Base-by-base conservation (phyloP, 1,140 invertebrate genomes). In the Thrips palmi region DNA sequence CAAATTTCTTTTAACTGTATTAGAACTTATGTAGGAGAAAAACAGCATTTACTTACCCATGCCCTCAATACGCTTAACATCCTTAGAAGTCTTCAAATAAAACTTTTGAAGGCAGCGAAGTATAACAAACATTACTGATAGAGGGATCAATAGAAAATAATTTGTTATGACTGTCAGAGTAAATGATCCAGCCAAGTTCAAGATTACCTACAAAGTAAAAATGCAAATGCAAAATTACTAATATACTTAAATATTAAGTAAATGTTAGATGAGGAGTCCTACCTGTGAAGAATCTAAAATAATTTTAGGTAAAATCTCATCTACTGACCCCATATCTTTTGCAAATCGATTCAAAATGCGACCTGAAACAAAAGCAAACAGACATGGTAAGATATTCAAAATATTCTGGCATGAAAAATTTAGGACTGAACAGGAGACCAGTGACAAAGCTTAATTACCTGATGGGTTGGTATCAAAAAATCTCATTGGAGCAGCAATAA, bases 391-490 rank as follows among this genome's bases (percentile, higher is more conserved):
- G n/a, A n/a, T n/a, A n/a, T n/a, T n/a, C n/a, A n/a, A n/a, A n/a
- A n/a, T n/a, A n/a, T n/a, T n/a, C n/a, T n/a, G n/a, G n/a, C n/a
- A n/a, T n/a, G n/a, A n/a, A n/a, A n/a, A n/a, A n/a, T n/a, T n/a
- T n/a, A n/a, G n/a, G n/a, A n/a, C n/a, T n/a, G n/a, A n/a, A n/a
- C n/a, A n/a, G n/a, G n/a, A n/a, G n/a, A n/a, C n/a, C n/a, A n/a
- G n/a, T n/a, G n/a, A n/a, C n/a, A n/a, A n/a, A n/a, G n/a, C n/a
- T n/a, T n/a, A n/a, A n/a, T n/a, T n/a, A 57, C 59, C 71, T 8
- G 51, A 70, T 3, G 82, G 76, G 54, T 92, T 91, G 6, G 71
- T 76, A 45, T 88, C 86, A 56, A 93, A 93, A 58, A 93, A 93
- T 6, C 68, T 63, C 67, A 92, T 87, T 1, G 77, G 80, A 0